phyloP scores from a whole-genome alignment of 2,797 vertebrate genomes.

The Eremophila alpestris region DNA sequence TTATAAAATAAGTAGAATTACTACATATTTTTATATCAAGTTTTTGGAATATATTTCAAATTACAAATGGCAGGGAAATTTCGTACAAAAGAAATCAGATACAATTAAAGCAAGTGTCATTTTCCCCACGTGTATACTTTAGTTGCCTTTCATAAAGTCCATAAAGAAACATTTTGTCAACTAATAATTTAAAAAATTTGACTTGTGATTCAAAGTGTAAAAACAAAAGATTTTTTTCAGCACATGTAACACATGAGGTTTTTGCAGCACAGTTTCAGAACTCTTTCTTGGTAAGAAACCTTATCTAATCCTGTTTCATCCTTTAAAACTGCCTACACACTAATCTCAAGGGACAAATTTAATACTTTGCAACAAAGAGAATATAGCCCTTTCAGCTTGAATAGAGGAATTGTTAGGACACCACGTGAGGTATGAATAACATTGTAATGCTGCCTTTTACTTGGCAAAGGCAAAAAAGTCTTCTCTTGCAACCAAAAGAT shows the following conservation, averaged over 20 bases:
- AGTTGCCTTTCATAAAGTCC: constrained; percentile 32
- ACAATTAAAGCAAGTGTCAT: constrained; percentile 41
- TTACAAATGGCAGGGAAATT: constrained; percentile 46
- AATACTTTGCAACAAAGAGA: constrained; percentile 82
- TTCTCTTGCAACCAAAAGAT: constrained; percentile 76
- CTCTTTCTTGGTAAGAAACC: constrained; percentile 76
- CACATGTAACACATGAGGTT: constrained; percentile 63
- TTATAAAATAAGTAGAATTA: constrained; percentile 49
- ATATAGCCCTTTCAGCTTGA: constrained; percentile 80
- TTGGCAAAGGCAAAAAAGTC: constrained; percentile 72
- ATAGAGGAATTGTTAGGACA: constrained; percentile 81
- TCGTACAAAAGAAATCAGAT: constrained; percentile 54
- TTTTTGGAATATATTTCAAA: constrained; percentile 55
- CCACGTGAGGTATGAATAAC: constrained; percentile 81
- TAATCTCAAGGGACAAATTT: constrained; percentile 84
- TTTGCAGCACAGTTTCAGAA: constrained; percentile 72
- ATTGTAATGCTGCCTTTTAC: constrained; percentile 81
- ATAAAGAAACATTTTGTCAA: constrained; percentile 71
- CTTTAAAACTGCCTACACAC: constrained; percentile 80
- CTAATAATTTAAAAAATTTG: constrained; percentile 67
- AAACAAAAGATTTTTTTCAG: constrained; percentile 73
- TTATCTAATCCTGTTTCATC: constrained; percentile 84
- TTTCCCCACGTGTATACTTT: neutral
- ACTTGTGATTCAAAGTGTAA: constrained; percentile 68
- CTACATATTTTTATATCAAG: constrained; percentile 22